Evolutionary conservation across 2,888 invertebrate genomes (phyloP).

Genomic region (Chaetogeoica ovagalla): DNA sequence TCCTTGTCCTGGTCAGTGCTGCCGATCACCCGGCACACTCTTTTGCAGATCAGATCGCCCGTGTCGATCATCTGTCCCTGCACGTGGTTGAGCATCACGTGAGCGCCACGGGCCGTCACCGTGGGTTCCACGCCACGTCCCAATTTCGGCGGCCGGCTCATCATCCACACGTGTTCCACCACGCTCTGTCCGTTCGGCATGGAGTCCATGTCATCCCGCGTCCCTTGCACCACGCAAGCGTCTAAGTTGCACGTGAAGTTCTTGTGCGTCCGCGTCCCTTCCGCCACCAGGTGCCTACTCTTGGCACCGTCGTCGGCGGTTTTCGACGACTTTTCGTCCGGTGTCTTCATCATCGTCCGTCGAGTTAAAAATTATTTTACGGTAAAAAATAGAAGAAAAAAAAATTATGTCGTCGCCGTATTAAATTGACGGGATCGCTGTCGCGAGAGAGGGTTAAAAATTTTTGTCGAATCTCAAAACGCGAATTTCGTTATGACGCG

Average conservation of each 20-base stretch:
- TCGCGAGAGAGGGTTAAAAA: too few relatives aligned
- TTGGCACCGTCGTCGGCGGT: background rate
- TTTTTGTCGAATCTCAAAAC: too few relatives aligned
- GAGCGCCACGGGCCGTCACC: constrained; percentile 9
- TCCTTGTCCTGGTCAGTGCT: too few relatives aligned
- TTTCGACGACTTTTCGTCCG: background rate
- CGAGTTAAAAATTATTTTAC: too few relatives aligned
- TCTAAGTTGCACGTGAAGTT: constrained; percentile 37
- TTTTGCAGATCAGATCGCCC: constrained; percentile 34
- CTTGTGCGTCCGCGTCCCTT: constrained; percentile 4
- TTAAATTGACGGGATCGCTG: too few relatives aligned
- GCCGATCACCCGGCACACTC: constrained; percentile 6
- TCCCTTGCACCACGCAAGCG: constrained; percentile 36
- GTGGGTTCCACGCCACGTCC: constrained; percentile 39
- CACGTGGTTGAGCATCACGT: constrained; percentile 39
- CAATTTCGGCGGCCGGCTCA: constrained; percentile 16
- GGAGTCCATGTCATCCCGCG: constrained; percentile 22
- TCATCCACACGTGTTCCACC: constrained; percentile 35
- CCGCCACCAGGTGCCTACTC: background rate
- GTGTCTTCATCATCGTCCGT: too few relatives aligned
- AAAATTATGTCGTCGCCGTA: too few relatives aligned
- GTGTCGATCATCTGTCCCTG: constrained; percentile 44
- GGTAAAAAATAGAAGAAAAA: too few relatives aligned
- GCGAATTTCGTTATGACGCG: too few relatives aligned
- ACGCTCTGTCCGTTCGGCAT: background rate